phyloP scores from a whole-genome alignment of 37 sponge, comb jelly and placozoan species.

The Amphimedon queenslandica region DNA sequence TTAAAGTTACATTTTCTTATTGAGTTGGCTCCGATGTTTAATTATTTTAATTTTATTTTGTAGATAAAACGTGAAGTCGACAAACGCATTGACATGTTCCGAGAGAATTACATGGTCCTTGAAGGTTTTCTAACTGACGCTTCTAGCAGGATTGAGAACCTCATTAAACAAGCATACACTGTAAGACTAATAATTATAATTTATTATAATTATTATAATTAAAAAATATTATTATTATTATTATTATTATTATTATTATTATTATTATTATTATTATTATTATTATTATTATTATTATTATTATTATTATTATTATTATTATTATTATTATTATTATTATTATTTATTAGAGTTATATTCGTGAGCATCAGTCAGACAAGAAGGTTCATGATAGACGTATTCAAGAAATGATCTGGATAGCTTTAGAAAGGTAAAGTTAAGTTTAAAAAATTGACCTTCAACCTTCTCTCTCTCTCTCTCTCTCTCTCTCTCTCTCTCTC shows the following conservation, averaged over 20 bases:
- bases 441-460: background rate
- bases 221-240: background rate
- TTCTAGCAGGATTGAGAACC: slow-evolving; percentile 21
- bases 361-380: slow-evolving; percentile 20
- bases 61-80: slow-evolving; percentile 29
- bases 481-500: slow-evolving; percentile 12
- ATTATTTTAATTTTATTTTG: background rate
- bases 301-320: background rate
- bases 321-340: background rate
- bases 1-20: no score
- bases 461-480: slow-evolving; percentile 16
- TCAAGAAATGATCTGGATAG: slow-evolving; percentile 32
- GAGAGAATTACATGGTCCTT: slow-evolving; percentile 40
- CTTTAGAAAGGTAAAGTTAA: slow-evolving; percentile 38
- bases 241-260: background rate
- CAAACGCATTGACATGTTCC: slow-evolving; percentile 12
- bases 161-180: slow-evolving; percentile 24
- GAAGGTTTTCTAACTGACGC: slow-evolving; percentile 27
- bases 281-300: background rate
- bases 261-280: background rate
- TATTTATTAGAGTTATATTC: background rate
- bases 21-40: no score
- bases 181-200: slow-evolving; percentile 15
- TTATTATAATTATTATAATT: background rate
- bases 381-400: slow-evolving; percentile 30